Evolutionary conservation across 1,140 invertebrate genomes (phyloP).

Genomic region (silkworm (Bombyx mori)): ASM3026992v2 NC_085129.1:9190501-9191000

Average conservation of each 20-base stretch:
- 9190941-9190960: conserved; percentile 31
- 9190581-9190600: conserved; percentile 29
- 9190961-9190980: conserved; percentile 16
- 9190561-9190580: conserved; percentile 48
- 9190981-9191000: conserved; percentile 4
- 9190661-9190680: conserved; percentile 15
- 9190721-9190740: conserved; percentile 56
- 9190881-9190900: conserved; percentile 69
- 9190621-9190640: conserved; percentile 8
- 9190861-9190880: conserved; percentile 68
- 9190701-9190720: conserved; percentile 36
- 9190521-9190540: conserved; percentile 26
- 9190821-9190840: conserved; percentile 70
- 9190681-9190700: conserved; percentile 25
- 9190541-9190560: conserved; percentile 39
- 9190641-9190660: conserved; percentile 31
- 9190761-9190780: conserved; percentile 63
- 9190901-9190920: conserved; percentile 66
- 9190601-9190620: conserved; percentile 9
- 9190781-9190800: conserved; percentile 69
- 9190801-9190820: conserved; percentile 65
- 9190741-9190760: conserved; percentile 61
- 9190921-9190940: conserved; percentile 67
- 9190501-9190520: conserved; percentile 64
- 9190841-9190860: conserved; percentile 71